Base-by-base conservation (phyloP, 2,797 vertebrate species). In the Muscicapa comitata region DNA sequence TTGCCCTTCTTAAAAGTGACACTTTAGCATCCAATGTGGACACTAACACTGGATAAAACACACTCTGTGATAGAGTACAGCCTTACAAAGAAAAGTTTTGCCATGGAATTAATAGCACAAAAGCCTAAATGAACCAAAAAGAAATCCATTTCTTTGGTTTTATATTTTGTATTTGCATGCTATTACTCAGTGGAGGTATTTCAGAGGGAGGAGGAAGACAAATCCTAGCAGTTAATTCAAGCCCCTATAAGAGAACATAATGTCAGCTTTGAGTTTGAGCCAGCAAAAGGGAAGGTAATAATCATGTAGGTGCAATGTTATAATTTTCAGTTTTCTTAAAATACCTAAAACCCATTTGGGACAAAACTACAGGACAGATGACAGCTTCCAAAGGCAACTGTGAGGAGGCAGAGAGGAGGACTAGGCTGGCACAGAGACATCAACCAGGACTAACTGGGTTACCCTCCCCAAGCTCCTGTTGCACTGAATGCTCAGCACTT, bases 321-420 rank as follows among this genome's bases (percentile, higher is more conserved):
- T 82, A 91, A 57, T 65, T 94, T 84, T 91, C 54, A 53, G 58
- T 95, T 97, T 93, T 88, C 57, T 74, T 95, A 95, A 96, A 95
- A 96, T 82, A 88, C 55, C 50, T 90, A 86, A 97, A 96, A 87
- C 25, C 70, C 55, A 79, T 61, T 29, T 4, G 31, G 62, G 67
- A 62, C 77, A 80, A 90, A 95, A 92, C 59, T 66, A 25, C 40
- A 95, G 47, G 67, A 59, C 6, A 88, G 43, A 50, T 50, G 73
- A 91, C 40, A 45, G 54, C 28, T 63, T 95, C 58, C 79, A 94
- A 54, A 91, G 40, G 33, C 88, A 93, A 35, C 14, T 38, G 55
- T 29, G 40, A 68, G 13, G 11, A 38, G 19, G 40, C 82, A 96
- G 75, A 85, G 72, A 86, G 70, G 40, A 80, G 35, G 31, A 74